Conservation (phyloP, 1,140 invertebrate species). For the Centruroides vittatus region DNA sequence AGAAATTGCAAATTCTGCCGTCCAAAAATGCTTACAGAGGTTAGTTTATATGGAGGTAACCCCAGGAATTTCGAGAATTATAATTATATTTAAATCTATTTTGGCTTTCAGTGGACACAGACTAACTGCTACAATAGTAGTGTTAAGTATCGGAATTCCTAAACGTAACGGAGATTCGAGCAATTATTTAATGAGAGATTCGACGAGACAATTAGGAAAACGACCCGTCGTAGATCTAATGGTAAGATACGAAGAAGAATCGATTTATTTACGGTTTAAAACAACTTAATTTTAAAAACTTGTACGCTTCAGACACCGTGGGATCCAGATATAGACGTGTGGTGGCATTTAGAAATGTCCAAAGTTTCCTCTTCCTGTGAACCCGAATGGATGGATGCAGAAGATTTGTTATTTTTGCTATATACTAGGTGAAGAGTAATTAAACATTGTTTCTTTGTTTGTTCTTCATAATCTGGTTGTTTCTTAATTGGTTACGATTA, state of each 20-base stretch:
- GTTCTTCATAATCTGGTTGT: background rate
- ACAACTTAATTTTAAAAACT: too few species aligned
- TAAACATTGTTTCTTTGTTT: background rate
- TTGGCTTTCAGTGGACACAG: slow-evolving; percentile 2
- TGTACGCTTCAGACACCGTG: slow-evolving; percentile 34
- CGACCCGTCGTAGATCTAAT: too few species aligned
- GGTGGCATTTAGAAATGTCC: slow-evolving; percentile 79
- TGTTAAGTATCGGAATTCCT: background rate
- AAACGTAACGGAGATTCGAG: background rate
- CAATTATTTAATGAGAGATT: background rate
- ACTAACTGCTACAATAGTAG: slow-evolving; percentile 8
- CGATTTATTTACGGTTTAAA: too few species aligned
- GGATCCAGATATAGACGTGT: slow-evolving; percentile 57
- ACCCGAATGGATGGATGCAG: slow-evolving; percentile 84
- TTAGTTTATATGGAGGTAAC: slow-evolving; percentile 15
- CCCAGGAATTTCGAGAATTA: too few species aligned
- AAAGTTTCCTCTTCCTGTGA: slow-evolving; percentile 59
- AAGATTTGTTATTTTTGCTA: slow-evolving; percentile 92
- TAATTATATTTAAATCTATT: background rate
- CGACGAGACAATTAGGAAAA: background rate
- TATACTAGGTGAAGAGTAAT: slow-evolving; percentile 47
- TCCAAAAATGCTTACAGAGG: slow-evolving; percentile 26
- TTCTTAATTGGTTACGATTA: slow-evolving; percentile 24
- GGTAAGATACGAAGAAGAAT: too few species aligned
- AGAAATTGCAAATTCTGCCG: slow-evolving; percentile 59